These are phyloP conservation scores for Tiaroga cobitis DNA, from an alignment of 2,797 vertebrate species.

Conservation along the genomic window DNA sequence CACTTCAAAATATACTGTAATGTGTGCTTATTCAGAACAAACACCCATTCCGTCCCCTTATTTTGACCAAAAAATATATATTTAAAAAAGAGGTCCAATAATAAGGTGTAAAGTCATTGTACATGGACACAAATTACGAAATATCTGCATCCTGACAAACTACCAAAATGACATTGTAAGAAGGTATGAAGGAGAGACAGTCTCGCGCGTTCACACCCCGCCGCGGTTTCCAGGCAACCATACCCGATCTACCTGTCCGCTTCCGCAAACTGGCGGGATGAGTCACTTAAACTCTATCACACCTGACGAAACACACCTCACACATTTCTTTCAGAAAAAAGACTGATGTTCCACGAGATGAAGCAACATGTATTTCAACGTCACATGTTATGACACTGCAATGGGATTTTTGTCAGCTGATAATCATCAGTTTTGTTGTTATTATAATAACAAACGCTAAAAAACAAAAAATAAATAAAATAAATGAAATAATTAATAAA, in stretches of 20 bases:
- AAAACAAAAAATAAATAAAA: no score
- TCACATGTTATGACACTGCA: not conserved
- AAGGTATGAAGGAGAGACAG: constrained; percentile 59
- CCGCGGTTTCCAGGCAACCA: constrained; percentile 88
- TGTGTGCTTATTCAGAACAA: not conserved
- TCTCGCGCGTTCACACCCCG: constrained; percentile 76
- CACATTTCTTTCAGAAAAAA: constrained; percentile 10
- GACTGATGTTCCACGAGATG: not conserved
- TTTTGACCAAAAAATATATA: not conserved
- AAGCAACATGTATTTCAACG: not conserved
- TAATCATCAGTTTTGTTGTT: not conserved
- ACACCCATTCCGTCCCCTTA: not conserved
- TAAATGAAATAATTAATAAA: no score
- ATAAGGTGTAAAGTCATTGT: not conserved
- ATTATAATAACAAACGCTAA: not conserved
- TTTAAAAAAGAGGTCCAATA: not conserved
- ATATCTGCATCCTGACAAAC: constrained; percentile 14
- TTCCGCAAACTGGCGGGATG: constrained; percentile 71
- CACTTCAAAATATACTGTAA: not conserved
- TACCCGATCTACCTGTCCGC: constrained; percentile 89
- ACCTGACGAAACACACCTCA: constrained; percentile 45
- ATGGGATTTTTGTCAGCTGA: not conserved
- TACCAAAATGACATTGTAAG: constrained; percentile 43
- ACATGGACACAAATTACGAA: constrained; percentile 22
- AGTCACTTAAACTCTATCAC: constrained; percentile 66